These are phyloP conservation scores for Rhingia campestris DNA, from an alignment of 2,888 invertebrate species.

Conservation along the genomic window DNA sequence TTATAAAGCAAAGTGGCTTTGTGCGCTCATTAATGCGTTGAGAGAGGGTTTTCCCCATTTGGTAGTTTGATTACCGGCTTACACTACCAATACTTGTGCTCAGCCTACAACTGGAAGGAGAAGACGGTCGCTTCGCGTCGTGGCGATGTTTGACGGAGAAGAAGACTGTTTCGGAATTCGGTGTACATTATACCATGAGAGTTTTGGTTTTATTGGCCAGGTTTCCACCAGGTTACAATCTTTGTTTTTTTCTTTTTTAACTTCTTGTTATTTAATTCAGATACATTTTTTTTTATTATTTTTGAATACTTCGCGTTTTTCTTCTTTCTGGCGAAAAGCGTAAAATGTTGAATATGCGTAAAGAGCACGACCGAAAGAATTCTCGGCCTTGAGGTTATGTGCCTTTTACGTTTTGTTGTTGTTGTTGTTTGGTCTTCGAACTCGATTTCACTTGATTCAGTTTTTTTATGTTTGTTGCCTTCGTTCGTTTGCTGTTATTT, in stretches of 20 bases:
- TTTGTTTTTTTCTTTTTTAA: conserved; percentile 21
- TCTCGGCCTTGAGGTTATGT: conserved; percentile 69
- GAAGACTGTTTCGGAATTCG: conserved; percentile 22
- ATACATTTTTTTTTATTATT: conserved; percentile 21
- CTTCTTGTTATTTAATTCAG: conserved; percentile 64
- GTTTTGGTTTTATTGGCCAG: conserved; percentile 36
- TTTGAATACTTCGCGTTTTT: neutral
- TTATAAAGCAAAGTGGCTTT: conserved; percentile 22
- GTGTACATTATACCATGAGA: conserved; percentile 19
- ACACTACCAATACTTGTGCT: conserved; percentile 14
- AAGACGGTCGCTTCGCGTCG: conserved; percentile 14
- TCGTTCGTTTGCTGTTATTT: conserved; percentile 4
- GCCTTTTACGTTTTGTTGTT: conserved; percentile 16
- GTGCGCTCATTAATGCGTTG: conserved; percentile 24
- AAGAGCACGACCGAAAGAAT: conserved; percentile 70
- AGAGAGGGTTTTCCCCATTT: conserved; percentile 40
- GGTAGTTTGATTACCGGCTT: conserved; percentile 50
- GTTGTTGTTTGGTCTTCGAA: conserved; percentile 54
- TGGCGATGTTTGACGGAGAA: neutral
- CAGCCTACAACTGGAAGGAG: neutral
- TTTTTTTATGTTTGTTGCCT: conserved; percentile 9
- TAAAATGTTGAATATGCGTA: conserved; percentile 67
- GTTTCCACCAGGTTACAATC: conserved; percentile 20
- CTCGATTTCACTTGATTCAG: conserved; percentile 66
- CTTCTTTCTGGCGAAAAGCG: conserved; percentile 47